Evolutionary conservation across 2,888 invertebrate species (phyloP), one percentile per base, ranked within the genome.

Genomic region (Temnothorax rugatulus): DNA sequence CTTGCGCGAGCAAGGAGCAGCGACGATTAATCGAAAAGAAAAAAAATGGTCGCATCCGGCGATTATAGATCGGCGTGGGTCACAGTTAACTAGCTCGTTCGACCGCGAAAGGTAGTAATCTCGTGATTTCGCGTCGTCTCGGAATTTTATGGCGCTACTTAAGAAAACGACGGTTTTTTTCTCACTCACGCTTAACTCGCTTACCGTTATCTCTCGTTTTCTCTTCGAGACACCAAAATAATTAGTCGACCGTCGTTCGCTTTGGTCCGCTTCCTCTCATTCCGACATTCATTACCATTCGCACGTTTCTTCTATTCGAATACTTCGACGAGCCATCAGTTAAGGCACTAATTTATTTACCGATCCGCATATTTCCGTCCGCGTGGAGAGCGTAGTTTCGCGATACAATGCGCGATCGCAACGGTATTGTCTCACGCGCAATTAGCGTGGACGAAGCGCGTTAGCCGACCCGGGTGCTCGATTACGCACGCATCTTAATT

Each of bases 401-500:
- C 69, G n/a, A 34, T 18, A 34, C 52, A 34, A 44, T 54, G 21
- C 71, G 54, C 64, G 73, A 63, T 41, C 38, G 61, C 63, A 34
- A 34, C 47, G 50, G 74, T 75, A 89, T 90, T 89, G 89, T 90
- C 71, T 87, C 76, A 87, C 81, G 86, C 69, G 82, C 88, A 90
- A 90, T 90, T 90, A 90, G 85, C 87, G 52, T 71, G 81, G 74
- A 81, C 83, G 68, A 21, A 74, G 83, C 71, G 81, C 74, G 82
- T 89, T 85, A 83, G 82, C 34, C 76, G 82, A 41, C 21, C 71
- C 50, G 68, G 75, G 64, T 74, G 77, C 88, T 77, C 86, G 89
- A 83, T 87, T 85, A 77, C 85, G 75, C 84, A 63, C 71, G 85
- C 69, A 88, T 90, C 86, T 89, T 90, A 90, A 89, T 90, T 90